Conservation (phyloP, 2,888 invertebrate species). For the Noctuana brunneofusca region DNA sequence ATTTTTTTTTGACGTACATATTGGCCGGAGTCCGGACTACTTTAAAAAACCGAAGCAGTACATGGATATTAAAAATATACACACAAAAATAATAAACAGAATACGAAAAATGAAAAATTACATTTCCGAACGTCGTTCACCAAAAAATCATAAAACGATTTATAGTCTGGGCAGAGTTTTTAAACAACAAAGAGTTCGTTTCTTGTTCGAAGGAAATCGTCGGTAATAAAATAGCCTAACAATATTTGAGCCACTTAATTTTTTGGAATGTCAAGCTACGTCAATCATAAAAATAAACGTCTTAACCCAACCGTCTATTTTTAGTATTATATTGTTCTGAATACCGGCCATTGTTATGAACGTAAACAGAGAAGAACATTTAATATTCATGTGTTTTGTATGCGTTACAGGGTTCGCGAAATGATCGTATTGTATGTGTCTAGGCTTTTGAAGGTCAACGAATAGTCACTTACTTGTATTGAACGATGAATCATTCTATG, state of each 20-base stretch:
- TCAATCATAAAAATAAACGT: constrained; percentile 31
- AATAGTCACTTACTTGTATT: constrained; percentile 1
- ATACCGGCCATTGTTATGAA: constrained; percentile 60
- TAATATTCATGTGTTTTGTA: constrained; percentile 16
- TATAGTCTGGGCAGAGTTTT: constrained; percentile 9
- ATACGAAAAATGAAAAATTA: constrained; percentile 1
- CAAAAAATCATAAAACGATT: constrained; percentile 27
- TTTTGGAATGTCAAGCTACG: constrained; percentile 30
- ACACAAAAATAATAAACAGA: background rate
- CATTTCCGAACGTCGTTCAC: constrained; percentile 11
- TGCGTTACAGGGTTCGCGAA: constrained; percentile 1
- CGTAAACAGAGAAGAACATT: background rate
- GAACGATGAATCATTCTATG: constrained; percentile 12
- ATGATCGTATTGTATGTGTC: constrained; percentile 13
- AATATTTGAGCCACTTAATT: constrained; percentile 31
- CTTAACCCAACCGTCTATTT: constrained; percentile 50
- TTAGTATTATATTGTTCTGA: constrained; percentile 65
- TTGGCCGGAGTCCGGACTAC: too few species aligned
- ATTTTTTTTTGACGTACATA: too few species aligned
- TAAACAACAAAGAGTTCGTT: constrained; percentile 22
- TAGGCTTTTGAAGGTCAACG: constrained; percentile 14
- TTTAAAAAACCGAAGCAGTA: too few species aligned
- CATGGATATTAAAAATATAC: too few species aligned
- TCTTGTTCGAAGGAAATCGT: constrained; percentile 31
- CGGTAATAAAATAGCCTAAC: constrained; percentile 24